Evolutionary conservation across 2,797 vertebrate genomes (phyloP).

Genomic region (Leptatherina wallacei): DNA sequence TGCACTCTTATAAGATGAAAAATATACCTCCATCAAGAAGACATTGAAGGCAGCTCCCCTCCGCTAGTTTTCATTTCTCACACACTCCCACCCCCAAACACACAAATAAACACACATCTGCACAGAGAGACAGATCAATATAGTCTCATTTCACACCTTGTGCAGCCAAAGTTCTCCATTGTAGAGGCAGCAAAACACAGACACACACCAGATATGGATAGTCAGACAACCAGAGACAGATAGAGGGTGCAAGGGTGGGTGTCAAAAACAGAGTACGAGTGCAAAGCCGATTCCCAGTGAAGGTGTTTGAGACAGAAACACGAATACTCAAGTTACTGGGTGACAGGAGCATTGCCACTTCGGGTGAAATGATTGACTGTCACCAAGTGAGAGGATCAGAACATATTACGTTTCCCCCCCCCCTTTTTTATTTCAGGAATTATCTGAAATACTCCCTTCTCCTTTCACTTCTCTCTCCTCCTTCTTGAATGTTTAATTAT

Average conservation of each 20-base stretch:
- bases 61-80: background rate
- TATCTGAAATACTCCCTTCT: conserved; percentile 17
- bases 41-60: conserved; percentile 17
- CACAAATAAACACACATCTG: conserved; percentile 34
- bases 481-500: background rate
- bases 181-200: conserved; percentile 53
- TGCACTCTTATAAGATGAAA: conserved; percentile 26
- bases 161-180: conserved; percentile 63
- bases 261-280: conserved; percentile 40
- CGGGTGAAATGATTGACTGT: conserved; percentile 20
- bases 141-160: conserved; percentile 75
- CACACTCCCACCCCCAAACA: conserved; percentile 7
- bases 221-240: conserved; percentile 13
- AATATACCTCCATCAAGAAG: conserved; percentile 31
- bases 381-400: conserved; percentile 28
- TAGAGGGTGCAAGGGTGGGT: conserved; percentile 21
- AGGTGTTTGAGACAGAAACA: conserved; percentile 13
- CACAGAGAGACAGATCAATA: conserved; percentile 69
- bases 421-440: conserved; percentile 21
- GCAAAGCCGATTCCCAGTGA: conserved; percentile 21
- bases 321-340: conserved; percentile 2
- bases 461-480: background rate
- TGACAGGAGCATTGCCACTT: conserved; percentile 22
- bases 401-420: conserved; percentile 21
- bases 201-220: conserved; percentile 34